phyloP scores from a whole-genome alignment of 2,113 vertebrate genomes.

The Rynchops niger region DNA sequence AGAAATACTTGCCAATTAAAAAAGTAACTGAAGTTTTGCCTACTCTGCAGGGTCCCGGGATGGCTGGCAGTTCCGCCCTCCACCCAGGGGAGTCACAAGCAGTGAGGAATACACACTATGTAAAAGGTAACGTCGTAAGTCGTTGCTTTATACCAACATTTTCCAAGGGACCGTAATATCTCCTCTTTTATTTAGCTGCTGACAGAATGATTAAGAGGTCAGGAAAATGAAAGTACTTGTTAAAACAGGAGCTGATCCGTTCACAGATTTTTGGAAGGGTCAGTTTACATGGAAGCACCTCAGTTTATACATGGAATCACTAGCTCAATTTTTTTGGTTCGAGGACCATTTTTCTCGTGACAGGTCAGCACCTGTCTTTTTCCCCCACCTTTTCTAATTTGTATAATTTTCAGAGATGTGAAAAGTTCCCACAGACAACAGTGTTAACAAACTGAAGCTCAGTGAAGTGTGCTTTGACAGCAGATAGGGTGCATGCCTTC shows the following conservation, averaged over 20 bases:
- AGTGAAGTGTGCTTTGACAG: neutral
- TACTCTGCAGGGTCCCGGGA: slow-evolving; percentile 79
- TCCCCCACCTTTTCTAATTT: neutral
- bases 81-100: slow-evolving; percentile 95
- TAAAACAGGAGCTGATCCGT: neutral
- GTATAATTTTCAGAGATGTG: neutral
- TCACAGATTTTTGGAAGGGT: neutral
- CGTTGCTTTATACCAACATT: neutral
- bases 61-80: slow-evolving; percentile 96
- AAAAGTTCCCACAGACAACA: neutral
- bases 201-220: neutral
- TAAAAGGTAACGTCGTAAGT: slow-evolving; percentile 86
- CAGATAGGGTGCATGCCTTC: neutral
- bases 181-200: neutral
- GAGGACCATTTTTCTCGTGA: neutral
- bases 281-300: neutral
- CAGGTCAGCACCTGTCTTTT: neutral
- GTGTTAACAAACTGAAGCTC: neutral
- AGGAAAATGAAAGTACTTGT: neutral
- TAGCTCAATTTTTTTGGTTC: neutral
- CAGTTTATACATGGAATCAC: neutral
- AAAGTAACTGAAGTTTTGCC: neutral
- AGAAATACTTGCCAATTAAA: neutral
- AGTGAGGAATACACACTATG: slow-evolving; percentile 97
- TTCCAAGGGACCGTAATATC: neutral